phyloP scores from a whole-genome alignment of 2,797 vertebrate genomes.

The Sebastes taczanowskii region DNA sequence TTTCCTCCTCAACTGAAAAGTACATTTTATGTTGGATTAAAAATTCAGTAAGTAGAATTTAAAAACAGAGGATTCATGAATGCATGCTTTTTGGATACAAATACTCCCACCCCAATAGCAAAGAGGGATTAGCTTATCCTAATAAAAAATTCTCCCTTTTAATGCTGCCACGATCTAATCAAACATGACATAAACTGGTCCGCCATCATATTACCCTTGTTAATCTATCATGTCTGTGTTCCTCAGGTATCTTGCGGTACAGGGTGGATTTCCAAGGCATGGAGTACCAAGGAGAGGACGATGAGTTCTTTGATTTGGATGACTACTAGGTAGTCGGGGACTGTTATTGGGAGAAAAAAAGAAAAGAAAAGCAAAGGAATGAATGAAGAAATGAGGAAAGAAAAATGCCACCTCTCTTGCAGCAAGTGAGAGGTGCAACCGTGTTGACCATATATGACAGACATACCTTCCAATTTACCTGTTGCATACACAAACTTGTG shows the following conservation, averaged over 20 bases:
- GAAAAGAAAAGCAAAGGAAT: constrained; percentile 85
- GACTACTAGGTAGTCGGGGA: constrained; percentile 99
- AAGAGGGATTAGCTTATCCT: constrained; percentile 9
- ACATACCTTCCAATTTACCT: constrained; percentile 79
- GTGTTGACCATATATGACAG: constrained; percentile 80
- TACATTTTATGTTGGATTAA: not conserved
- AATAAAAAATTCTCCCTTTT: constrained; percentile 21
- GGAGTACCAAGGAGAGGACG: constrained; percentile 98
- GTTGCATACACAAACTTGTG: constrained; percentile 79
- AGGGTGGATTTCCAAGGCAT: constrained; percentile 99
- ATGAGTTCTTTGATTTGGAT: constrained; percentile 99
- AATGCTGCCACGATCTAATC: not conserved
- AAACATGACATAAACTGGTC: constrained; percentile 3
- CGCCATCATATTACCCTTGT: not conserved
- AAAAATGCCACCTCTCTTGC: constrained; percentile 86
- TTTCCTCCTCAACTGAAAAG: not conserved
- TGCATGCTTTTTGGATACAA: not conserved
- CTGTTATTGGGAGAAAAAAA: constrained; percentile 75
- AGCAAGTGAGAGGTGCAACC: constrained; percentile 80
- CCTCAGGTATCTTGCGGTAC: constrained; percentile 97
- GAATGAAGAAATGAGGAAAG: constrained; percentile 82
- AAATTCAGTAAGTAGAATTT: not conserved
- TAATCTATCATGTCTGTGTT: constrained; percentile 43
- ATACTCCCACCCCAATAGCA: not conserved
- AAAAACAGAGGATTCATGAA: not conserved